Evolutionary conservation across 2,888 invertebrate genomes (phyloP).

Genomic region (Morpho achilles): DNA sequence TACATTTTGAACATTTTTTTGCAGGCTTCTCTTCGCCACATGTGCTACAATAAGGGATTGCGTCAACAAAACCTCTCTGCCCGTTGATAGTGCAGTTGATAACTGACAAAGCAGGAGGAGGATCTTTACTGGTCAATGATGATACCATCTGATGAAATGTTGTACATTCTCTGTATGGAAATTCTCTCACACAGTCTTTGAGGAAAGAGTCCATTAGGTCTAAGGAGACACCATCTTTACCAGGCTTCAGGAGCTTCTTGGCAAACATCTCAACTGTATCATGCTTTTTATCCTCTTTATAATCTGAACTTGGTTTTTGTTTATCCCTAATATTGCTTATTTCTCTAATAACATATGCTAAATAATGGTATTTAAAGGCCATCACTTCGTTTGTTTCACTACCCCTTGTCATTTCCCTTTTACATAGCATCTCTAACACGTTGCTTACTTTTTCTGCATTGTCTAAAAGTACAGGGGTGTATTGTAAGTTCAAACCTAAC

Average conservation of each 20-base stretch:
- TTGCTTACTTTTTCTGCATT: conserved; percentile 86
- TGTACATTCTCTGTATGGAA: conserved; percentile 93
- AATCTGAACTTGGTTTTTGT: conserved; percentile 75
- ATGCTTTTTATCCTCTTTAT: conserved; percentile 75
- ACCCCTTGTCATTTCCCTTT: conserved; percentile 90
- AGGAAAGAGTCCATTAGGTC: conserved; percentile 87
- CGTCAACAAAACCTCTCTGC: conserved; percentile 87
- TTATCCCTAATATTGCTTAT: conserved; percentile 84
- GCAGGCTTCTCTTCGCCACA: conserved; percentile 94
- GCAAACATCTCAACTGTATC: conserved; percentile 87
- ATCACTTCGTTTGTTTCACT: conserved; percentile 93
- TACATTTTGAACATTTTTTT: conserved; percentile 97
- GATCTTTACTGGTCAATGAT: conserved; percentile 86
- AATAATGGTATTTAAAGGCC: conserved; percentile 93
- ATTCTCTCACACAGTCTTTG: conserved; percentile 92
- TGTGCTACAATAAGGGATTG: conserved; percentile 86
- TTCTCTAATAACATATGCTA: conserved; percentile 86
- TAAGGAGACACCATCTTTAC: conserved; percentile 82
- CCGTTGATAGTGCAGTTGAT: conserved; percentile 92
- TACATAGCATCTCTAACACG: conserved; percentile 90
- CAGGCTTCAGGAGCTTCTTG: conserved; percentile 86
- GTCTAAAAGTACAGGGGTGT: conserved; percentile 84
- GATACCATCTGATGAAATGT: conserved; percentile 92
- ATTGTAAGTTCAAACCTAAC: conserved; percentile 88
- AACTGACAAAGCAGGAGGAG: conserved; percentile 80